Base-by-base conservation (phyloP, 1,140 invertebrate species). In the Tribolium madens region DNA sequence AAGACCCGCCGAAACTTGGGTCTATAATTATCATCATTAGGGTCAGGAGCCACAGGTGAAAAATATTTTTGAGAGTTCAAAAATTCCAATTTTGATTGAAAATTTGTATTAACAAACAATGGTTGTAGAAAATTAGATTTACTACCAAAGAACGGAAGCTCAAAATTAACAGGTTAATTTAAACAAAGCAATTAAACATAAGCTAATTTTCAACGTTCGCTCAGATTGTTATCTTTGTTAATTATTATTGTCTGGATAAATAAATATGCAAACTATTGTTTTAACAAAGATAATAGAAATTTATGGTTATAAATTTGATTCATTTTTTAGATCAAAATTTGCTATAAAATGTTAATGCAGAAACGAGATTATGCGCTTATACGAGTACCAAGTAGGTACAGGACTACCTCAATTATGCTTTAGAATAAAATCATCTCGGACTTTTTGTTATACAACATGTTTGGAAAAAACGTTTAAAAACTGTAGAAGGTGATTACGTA, bases 181-280 rank as follows among this genome's bases (percentile, higher is more conserved):
- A 50, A 50, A 50, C 48, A 50, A 50, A 42, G 48, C 18, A 57
- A 18, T 57, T 57, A 57, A 57, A 18, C 17, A 18, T 26, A 6
- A 21, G 10, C 10, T 21, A 57, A 57, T 57, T 57, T 50, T 50
- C 48, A 57, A 18, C 17, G 52, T 26, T 64, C 57, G 14, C 31
- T 64, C 31, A 64, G 57, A 64, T 64, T 31, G 26, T 64, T 64
- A 64, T 64, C 57, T 64, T 33, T 33, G 57, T 33, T 64, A 64
- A 64, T 64, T 33, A 57, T 17, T 50, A 15, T 57, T 57, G 17
- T 57, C 36, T 42, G 36, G 36, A 42, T 42, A 42, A 42, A 42
- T 17, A 18, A 57, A 57, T 57, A 18, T 18, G 17, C 52, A 57
- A 50, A 50, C 48, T 50, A 50, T 50, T 50, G 48, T 50, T 50